Percentiles rank a stretch among this genome's conserved stretches.
These are phyloP conservation scores for Agonopterix heracliana DNA, from an alignment of 2,888 invertebrate genomes.

Conservation along the genomic window DNA sequence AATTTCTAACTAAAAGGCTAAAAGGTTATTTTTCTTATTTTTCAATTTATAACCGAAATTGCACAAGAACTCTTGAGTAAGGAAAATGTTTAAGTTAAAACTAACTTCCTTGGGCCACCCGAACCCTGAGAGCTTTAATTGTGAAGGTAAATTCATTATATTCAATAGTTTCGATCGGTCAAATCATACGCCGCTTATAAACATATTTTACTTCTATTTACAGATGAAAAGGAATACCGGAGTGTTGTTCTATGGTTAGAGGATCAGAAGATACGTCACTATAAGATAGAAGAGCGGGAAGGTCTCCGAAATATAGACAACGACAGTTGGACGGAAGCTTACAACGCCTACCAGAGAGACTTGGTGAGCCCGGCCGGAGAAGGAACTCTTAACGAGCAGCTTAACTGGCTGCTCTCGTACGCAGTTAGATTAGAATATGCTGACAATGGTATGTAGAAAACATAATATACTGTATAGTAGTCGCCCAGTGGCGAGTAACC, in stretches of 20 bases:
- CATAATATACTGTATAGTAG: not conserved
- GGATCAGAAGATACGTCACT: conserved; percentile 93
- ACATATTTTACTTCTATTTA: conserved; percentile 21
- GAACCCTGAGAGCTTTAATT: conserved; percentile 81
- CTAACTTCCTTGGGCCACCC: conserved; percentile 87
- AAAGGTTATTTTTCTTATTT: not conserved
- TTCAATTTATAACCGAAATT: not conserved
- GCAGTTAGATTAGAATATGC: conserved; percentile 90
- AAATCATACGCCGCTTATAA: not conserved
- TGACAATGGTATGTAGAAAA: conserved; percentile 78
- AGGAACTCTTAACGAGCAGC: conserved; percentile 78
- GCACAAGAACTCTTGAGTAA: not conserved
- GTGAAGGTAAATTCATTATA: conserved; percentile 75
- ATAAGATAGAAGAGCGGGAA: conserved; percentile 87
- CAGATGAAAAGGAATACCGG: conserved; percentile 88
- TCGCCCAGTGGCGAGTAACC: not conserved
- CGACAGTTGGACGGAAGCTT: conserved; percentile 83
- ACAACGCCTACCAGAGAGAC: conserved; percentile 83
- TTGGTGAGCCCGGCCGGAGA: conserved; percentile 82
- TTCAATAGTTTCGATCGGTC: not conserved
- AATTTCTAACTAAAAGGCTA: not conserved
- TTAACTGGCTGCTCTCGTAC: conserved; percentile 91
- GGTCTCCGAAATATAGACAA: conserved; percentile 81
- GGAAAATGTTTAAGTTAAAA: conserved; percentile 84
- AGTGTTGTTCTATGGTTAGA: conserved; percentile 93